Conservation (phyloP, 2,888 invertebrate genomes). For the Phalera bucephala region DNA sequence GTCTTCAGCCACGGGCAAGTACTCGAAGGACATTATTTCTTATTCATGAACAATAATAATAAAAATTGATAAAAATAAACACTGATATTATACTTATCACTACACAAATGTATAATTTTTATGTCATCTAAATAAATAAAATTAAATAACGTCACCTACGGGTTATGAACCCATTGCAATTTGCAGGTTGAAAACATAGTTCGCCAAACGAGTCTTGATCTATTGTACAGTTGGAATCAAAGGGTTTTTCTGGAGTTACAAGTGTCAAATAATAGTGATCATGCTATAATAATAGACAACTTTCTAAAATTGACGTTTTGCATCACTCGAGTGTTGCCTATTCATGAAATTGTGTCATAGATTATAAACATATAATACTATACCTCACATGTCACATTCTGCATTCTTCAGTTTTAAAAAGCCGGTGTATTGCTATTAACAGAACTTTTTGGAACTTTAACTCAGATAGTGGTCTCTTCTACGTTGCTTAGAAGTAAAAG, state of each 20-base stretch:
- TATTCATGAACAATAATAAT: slow-evolving; percentile 74
- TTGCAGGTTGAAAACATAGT: slow-evolving; percentile 79
- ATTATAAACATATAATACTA: too few relatives aligned
- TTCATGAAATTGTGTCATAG: too few relatives aligned
- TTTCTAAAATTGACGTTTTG: slow-evolving; percentile 72
- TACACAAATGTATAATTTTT: slow-evolving; percentile 78
- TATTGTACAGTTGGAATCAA: slow-evolving; percentile 35
- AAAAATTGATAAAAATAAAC: slow-evolving; percentile 70
- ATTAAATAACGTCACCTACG: slow-evolving; percentile 79
- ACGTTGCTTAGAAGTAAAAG: too few relatives aligned
- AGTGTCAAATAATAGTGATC: slow-evolving; percentile 55
- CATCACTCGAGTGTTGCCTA: too few relatives aligned
- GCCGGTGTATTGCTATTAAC: too few relatives aligned
- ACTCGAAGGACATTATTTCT: slow-evolving; percentile 83
- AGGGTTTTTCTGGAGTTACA: slow-evolving; percentile 30
- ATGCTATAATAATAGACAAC: slow-evolving; percentile 63
- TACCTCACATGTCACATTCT: too few relatives aligned
- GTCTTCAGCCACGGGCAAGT: slow-evolving; percentile 97
- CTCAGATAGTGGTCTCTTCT: too few relatives aligned
- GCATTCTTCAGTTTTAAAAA: too few relatives aligned
- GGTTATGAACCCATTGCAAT: slow-evolving; percentile 81
- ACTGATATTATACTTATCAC: slow-evolving; percentile 72
- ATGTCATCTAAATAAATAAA: slow-evolving; percentile 78
- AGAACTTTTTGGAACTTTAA: too few relatives aligned
- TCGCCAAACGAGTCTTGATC: slow-evolving; percentile 50